phyloP scores from a whole-genome alignment of 37 sponge, comb jelly and placozoan species.

The Ianthella basta region DNA sequence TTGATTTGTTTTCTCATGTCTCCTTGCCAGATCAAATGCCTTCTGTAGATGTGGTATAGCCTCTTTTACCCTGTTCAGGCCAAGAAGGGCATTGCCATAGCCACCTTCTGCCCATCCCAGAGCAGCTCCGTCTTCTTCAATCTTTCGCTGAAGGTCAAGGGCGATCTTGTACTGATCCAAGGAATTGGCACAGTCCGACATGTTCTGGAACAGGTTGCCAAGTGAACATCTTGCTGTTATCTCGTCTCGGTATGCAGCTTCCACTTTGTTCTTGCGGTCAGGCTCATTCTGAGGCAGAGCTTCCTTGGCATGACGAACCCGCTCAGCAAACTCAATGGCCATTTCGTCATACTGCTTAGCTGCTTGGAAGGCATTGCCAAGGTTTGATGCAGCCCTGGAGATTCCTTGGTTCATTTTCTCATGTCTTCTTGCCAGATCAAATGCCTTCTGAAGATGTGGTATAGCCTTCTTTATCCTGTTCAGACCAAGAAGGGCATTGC shows the following conservation, averaged over 20 bases:
- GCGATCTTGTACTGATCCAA: conserved; percentile 52
- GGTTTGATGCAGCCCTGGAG: conserved; percentile 67
- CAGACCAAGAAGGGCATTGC: conserved; percentile 71
- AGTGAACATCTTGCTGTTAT: conserved; percentile 46
- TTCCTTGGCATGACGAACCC: not conserved
- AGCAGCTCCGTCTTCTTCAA: conserved; percentile 37
- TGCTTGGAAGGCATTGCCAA: conserved; percentile 70
- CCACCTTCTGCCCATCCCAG: conserved; percentile 81
- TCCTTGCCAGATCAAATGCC: conserved; percentile 45
- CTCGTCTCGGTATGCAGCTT: conserved; percentile 24
- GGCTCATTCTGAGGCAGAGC: not conserved
- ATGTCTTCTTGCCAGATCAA: conserved; percentile 44
- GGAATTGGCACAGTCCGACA: conserved; percentile 52
- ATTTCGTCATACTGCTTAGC: conserved; percentile 30
- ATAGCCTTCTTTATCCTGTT: conserved; percentile 56
- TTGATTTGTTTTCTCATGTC: conserved; percentile 48
- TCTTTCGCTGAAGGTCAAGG: conserved; percentile 35
- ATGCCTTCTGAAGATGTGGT: conserved; percentile 50
- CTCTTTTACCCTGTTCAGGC: conserved; percentile 49
- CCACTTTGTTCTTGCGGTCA: not conserved
- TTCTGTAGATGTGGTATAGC: conserved; percentile 59
- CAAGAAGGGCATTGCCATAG: conserved; percentile 69
- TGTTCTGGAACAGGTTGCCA: conserved; percentile 69
- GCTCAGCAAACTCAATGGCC: conserved; percentile 6
- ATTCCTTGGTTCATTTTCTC: conserved; percentile 56